A percentile compares a stretch with the other conserved stretches of the same genome.
These are phyloP conservation scores for Platerodrilus igneus DNA, from an alignment of 2,888 invertebrate genomes.

Conservation along the genomic window DNA sequence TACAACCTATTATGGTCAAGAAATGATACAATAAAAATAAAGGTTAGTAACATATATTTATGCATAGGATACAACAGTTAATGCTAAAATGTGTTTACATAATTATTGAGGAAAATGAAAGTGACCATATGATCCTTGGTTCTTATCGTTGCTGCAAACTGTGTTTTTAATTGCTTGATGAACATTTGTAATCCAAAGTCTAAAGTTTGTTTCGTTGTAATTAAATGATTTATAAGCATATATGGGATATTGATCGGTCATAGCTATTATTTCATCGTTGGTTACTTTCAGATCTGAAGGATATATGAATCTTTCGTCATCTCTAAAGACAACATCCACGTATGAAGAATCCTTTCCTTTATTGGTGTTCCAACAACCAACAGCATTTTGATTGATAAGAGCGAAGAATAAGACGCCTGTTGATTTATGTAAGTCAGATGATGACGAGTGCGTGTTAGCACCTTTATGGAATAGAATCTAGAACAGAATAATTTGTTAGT, in stretches of 20 bases:
- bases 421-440: conserved; percentile 59
- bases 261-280: conserved; percentile 61
- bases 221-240: conserved; percentile 62
- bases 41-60: too few relatives aligned
- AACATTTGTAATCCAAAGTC: conserved; percentile 52
- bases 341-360: conserved; percentile 43
- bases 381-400: conserved; percentile 63
- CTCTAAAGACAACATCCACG: conserved; percentile 56
- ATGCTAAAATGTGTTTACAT: too few relatives aligned
- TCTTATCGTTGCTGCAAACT: too few relatives aligned
- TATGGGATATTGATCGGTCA: conserved; percentile 63
- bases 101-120: too few relatives aligned
- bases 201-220: conserved; percentile 59
- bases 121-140: too few relatives aligned
- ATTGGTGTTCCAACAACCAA: conserved; percentile 71
- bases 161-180: conserved; percentile 47
- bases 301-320: conserved; percentile 62
- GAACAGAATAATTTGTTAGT: conserved; percentile 23
- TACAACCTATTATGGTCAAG: too few relatives aligned
- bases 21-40: too few relatives aligned
- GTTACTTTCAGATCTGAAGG: conserved; percentile 64
- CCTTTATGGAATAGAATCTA: conserved; percentile 64
- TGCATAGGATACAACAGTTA: too few relatives aligned
- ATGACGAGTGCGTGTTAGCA: conserved; percentile 60
- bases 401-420: conserved; percentile 65